Evolutionary conservation across 1,140 invertebrate species (phyloP), one percentile per base, ranked within the genome.

Genomic region (Linepithema humile): DNA sequence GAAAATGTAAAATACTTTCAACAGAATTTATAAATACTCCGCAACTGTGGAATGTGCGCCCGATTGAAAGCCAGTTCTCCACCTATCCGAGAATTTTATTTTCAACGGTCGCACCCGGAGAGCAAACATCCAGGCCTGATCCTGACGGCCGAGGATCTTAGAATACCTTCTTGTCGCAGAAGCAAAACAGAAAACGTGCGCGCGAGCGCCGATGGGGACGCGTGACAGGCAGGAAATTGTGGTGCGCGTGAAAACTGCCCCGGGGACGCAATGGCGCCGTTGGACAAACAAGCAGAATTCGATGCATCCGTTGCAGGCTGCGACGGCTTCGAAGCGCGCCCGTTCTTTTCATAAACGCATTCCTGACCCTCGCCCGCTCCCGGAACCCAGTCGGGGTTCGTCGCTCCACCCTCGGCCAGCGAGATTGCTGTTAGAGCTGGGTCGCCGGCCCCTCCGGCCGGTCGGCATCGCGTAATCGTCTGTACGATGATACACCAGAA

Each of bases 401-500:
- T 17, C 50, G 38, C 67, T 87, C 86, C 85, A 88, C 85, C 85
- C 85, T 84, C 82, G 53, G 38, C 23, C 7, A 10, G 15, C 32
- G 70, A 50, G 50, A 64, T 55, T 20, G 55, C 53, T 73, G 67
- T 50, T 67, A n/a, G 17, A 69, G 53, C 40, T 17, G 48, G 69
- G 57, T 75, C 75, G 75, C 40, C 35, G 70, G 26, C 17, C 82
- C 45, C 78, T 38, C 55, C 60, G 35, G 17, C 38, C 45, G 62
- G 43, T 9, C 17, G 9, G 40, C 59, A 35, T 73, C 62, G 74
- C 80, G 84, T 89, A 89, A 89, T 89, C 88, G 86, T 38, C 78
- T 78, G 78, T 88, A 55, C 86, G 57, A 86, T 88, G 88, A 88
- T 88, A 86, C 74, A 84, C 62, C 69, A 80, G 88, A 83, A 89